A percentile compares a stretch with the other conserved stretches of the same genome.
Conservation (phyloP, 2,888 invertebrate species). For the Cyclophora punctaria region DNA sequence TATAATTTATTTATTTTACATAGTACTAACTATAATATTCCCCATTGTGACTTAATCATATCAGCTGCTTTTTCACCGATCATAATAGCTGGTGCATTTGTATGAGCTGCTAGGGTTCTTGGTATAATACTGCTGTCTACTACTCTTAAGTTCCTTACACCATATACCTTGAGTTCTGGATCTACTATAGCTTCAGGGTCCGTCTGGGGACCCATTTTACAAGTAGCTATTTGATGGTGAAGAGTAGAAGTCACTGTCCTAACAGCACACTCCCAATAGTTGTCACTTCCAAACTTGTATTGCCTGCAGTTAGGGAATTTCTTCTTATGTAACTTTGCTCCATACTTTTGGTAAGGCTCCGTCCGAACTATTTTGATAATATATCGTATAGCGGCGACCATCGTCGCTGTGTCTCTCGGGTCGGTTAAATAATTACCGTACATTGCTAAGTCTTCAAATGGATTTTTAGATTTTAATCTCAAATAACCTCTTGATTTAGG, state of each 20-base stretch:
- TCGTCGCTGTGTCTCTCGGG: conserved; percentile 73
- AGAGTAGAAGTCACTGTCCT: conserved; percentile 76
- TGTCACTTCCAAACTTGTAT: conserved; percentile 71
- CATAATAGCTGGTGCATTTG: conserved; percentile 81
- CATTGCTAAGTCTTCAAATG: conserved; percentile 78
- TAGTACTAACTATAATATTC: conserved; percentile 14
- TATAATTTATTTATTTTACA: no score
- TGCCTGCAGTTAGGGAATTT: conserved; percentile 73
- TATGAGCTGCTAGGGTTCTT: conserved; percentile 78
- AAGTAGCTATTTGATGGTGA: conserved; percentile 81
- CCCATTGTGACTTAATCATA: conserved; percentile 74
- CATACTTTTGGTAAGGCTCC: conserved; percentile 75
- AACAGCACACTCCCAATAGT: conserved; percentile 80
- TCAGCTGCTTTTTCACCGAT: conserved; percentile 83
- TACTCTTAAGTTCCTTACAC: conserved; percentile 77
- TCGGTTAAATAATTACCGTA: conserved; percentile 83
- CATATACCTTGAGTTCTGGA: conserved; percentile 76
- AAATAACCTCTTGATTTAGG: conserved; percentile 80
- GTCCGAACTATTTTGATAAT: conserved; percentile 73
- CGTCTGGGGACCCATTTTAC: conserved; percentile 78
- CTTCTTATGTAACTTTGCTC: conserved; percentile 69
- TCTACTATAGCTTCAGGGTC: conserved; percentile 79
- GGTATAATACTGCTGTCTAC: conserved; percentile 83
- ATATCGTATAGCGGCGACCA: conserved; percentile 76
- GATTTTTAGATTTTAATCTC: conserved; percentile 77